Evolutionary conservation across 2,113 vertebrate genomes (phyloP).

Genomic region (Okapia johnstoni): DNA sequence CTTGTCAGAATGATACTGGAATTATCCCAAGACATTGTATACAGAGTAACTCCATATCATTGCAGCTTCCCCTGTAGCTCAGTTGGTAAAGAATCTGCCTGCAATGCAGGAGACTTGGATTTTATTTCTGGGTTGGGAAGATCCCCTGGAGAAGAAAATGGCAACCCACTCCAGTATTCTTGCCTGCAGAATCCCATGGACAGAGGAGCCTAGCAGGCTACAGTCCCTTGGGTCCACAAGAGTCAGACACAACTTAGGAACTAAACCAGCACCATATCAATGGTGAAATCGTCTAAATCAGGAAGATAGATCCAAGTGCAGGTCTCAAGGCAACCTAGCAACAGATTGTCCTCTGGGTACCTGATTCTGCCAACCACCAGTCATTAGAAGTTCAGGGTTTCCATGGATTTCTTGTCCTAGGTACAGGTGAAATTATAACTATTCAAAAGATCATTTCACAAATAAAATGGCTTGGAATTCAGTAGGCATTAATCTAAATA

Average conservation of each 20-base stretch:
- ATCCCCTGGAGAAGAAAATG: neutral
- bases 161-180: neutral
- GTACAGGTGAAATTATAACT: neutral
- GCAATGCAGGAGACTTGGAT: neutral
- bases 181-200: neutral
- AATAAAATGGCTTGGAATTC: neutral
- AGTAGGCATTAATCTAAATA: neutral
- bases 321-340: neutral
- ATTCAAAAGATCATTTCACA: neutral
- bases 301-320: neutral
- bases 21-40: neutral
- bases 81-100: neutral
- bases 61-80: neutral
- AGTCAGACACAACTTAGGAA: neutral
- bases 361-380: neutral
- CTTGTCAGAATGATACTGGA: constrained; percentile 3
- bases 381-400: neutral
- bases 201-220: neutral
- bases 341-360: neutral
- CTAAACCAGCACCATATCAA: neutral
- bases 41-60: neutral
- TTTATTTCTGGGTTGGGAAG: neutral
- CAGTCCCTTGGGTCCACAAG: neutral
- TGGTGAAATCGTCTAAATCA: neutral
- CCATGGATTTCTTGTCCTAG: neutral